These are phyloP conservation scores for Drosophila orosa DNA, from an alignment of 1,140 invertebrate genomes.

Conservation along the genomic window DNA sequence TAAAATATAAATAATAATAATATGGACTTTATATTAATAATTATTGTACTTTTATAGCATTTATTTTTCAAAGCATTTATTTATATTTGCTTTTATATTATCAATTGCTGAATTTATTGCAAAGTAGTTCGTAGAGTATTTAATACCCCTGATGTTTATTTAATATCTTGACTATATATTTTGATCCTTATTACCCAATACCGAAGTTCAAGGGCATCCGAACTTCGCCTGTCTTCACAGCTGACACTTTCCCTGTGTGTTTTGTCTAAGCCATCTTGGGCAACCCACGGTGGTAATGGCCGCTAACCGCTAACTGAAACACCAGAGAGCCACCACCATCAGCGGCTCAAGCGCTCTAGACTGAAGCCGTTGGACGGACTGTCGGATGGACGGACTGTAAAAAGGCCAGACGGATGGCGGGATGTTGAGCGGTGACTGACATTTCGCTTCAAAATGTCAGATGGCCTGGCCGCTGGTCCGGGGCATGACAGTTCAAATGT, in stretches of 20 bases:
- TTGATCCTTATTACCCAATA: neutral
- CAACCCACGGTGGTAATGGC: conserved; percentile 49
- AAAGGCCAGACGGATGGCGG: conserved; percentile 23
- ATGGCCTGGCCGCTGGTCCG: conserved; percentile 48
- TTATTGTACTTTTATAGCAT: neutral
- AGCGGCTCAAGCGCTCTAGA: conserved; percentile 61
- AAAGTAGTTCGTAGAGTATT: neutral
- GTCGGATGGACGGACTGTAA: conserved; percentile 15
- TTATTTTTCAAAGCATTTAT: neutral
- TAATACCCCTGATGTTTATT: too few relatives aligned
- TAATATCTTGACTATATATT: neutral
- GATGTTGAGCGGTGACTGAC: conserved; percentile 69
- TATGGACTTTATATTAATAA: neutral
- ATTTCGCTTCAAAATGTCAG: conserved; percentile 80
- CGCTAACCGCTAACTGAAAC: conserved; percentile 40
- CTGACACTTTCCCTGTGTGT: conserved; percentile 9
- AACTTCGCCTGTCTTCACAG: neutral
- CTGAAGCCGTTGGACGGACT: conserved; percentile 46
- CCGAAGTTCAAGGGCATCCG: conserved; percentile 23
- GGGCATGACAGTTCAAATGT: conserved; percentile 79
- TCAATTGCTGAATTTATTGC: neutral
- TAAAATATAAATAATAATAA: too few relatives aligned
- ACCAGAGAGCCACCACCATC: conserved; percentile 31
- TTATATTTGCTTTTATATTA: neutral
- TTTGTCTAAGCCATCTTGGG: conserved; percentile 43